Conservation (phyloP, 2,113 vertebrate species). For the Grammomys dolichurus region DNA sequence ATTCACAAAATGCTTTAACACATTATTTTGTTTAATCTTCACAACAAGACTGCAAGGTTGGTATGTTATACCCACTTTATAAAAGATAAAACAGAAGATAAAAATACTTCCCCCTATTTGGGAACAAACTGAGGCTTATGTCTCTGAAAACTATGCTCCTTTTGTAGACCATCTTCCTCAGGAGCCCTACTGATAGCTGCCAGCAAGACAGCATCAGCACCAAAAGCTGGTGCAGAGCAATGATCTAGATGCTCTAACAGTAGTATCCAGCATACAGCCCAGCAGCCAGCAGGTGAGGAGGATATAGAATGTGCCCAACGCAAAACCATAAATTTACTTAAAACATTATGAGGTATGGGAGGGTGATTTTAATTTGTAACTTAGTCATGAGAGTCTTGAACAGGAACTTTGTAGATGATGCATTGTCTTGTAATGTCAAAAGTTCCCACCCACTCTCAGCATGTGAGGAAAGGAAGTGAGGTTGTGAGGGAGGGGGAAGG, state of each 20-base stretch:
- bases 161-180: neutral
- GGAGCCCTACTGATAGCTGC: neutral
- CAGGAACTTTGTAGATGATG: neutral
- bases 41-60: neutral
- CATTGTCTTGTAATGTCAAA: neutral
- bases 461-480: neutral
- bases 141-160: neutral
- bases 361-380: neutral
- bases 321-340: neutral
- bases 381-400: neutral
- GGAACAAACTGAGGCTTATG: neutral
- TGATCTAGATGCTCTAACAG: rapidly evolving
- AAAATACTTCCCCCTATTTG: neutral
- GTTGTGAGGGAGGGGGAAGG: neutral
- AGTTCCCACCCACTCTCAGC: no score
- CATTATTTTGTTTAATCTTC: neutral
- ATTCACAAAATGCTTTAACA: neutral
- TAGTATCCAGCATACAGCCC: neutral
- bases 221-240: neutral
- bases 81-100: neutral
- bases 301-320: neutral
- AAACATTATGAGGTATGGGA: neutral
- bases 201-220: rapidly evolving
- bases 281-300: neutral
- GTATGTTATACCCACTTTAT: neutral